Evolutionary conservation across 1,140 invertebrate genomes (phyloP).

Genomic region (Brachionus manjavacas): DNA sequence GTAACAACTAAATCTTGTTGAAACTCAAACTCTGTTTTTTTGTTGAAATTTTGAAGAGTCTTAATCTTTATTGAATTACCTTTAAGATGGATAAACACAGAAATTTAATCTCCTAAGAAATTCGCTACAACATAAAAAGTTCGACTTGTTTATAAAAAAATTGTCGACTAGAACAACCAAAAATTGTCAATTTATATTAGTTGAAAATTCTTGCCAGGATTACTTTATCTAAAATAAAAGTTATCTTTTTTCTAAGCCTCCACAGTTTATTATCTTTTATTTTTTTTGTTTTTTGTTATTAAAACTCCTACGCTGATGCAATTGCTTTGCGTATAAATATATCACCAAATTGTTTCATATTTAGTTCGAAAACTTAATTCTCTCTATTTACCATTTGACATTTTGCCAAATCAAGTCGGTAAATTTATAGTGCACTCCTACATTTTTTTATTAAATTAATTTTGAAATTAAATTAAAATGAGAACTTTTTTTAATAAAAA

Average conservation of each 20-base stretch:
- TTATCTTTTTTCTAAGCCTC: not conserved
- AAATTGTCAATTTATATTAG: not conserved
- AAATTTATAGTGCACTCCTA: not conserved
- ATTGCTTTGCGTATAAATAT: not conserved
- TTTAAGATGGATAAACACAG: conserved; percentile 38
- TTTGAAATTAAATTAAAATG: not conserved
- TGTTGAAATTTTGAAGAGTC: not conserved
- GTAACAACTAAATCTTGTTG: conserved; percentile 5
- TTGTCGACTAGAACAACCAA: not conserved
- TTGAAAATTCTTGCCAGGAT: not conserved
- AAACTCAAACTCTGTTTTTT: not conserved
- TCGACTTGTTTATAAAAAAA: conserved; percentile 18
- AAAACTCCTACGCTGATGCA: not conserved
- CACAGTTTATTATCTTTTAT: not conserved
- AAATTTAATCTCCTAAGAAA: conserved; percentile 24
- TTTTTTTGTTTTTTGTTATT: not conserved
- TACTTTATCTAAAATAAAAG: not conserved
- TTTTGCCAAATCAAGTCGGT: not conserved
- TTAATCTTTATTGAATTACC: conserved; percentile 32
- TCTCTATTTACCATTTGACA: not conserved
- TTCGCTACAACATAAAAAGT: not conserved
- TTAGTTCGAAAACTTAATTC: not conserved
- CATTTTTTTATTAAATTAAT: not conserved
- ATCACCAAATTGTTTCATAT: not conserved
- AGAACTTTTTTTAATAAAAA: not conserved